Conservation (phyloP, 2,888 invertebrate genomes). For the Ceramica pisi region DNA sequence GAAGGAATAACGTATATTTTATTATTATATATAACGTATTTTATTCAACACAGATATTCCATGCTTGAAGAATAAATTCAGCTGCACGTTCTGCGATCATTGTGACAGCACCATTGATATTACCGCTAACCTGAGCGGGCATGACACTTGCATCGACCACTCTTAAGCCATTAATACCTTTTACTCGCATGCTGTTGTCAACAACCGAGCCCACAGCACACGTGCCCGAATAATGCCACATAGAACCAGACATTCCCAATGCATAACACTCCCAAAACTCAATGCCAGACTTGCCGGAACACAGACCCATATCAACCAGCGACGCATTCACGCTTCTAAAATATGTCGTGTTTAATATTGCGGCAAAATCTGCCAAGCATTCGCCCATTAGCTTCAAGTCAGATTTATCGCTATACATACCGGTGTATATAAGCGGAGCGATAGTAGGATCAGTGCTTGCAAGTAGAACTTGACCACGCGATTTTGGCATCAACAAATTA, state of each 20-base stretch:
- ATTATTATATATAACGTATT: background rate
- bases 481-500: slow-evolving; percentile 47
- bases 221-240: slow-evolving; percentile 65
- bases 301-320: slow-evolving; percentile 63
- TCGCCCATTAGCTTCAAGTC: slow-evolving; percentile 66
- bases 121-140: slow-evolving; percentile 50
- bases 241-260: slow-evolving; percentile 50
- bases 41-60: slow-evolving; percentile 1
- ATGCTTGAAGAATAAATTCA: slow-evolving; percentile 41
- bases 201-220: slow-evolving; percentile 62
- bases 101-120: slow-evolving; percentile 50
- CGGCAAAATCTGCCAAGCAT: slow-evolving; percentile 64
- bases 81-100: slow-evolving; percentile 59
- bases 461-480: slow-evolving; percentile 26
- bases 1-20: background rate
- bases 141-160: slow-evolving; percentile 61
- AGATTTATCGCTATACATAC: slow-evolving; percentile 21
- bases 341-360: slow-evolving; percentile 63
- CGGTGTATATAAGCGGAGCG: slow-evolving; percentile 44
- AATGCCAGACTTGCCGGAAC: slow-evolving; percentile 31
- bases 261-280: slow-evolving; percentile 64
- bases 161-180: slow-evolving; percentile 21
- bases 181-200: slow-evolving; percentile 49
- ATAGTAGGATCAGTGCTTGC: slow-evolving; percentile 64
- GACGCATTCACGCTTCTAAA: slow-evolving; percentile 63